phyloP scores from a whole-genome alignment of 2,113 vertebrate species.

The Gorsachius goisagi region DNA sequence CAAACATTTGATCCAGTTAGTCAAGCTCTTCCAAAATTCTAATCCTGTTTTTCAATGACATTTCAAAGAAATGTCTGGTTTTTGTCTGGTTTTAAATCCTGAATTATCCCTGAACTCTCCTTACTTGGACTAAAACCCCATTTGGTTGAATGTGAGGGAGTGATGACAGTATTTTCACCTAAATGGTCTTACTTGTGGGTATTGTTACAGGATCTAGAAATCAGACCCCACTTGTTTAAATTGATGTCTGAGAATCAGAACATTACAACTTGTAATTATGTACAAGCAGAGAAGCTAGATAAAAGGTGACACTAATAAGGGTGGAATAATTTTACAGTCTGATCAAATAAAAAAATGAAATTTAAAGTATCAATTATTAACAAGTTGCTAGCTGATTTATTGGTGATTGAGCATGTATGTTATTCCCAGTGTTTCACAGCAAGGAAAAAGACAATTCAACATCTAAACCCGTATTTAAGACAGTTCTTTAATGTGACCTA shows the following conservation, averaged over 20 bases:
- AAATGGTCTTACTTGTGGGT: neutral
- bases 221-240: neutral
- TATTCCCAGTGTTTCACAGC: neutral
- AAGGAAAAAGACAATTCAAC: neutral
- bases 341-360: neutral
- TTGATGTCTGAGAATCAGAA: neutral
- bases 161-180: neutral
- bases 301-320: neutral
- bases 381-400: neutral
- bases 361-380: neutral
- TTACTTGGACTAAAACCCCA: neutral
- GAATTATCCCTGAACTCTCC: neutral
- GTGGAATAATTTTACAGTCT: neutral
- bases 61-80: neutral
- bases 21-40: neutral
- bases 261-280: neutral
- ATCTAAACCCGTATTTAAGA: neutral
- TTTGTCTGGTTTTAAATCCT: neutral
- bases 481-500: conserved; percentile 69
- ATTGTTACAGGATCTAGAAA: neutral
- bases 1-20: neutral
- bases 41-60: neutral
- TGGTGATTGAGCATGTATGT: neutral
- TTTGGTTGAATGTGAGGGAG: neutral
- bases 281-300: neutral